Evolutionary conservation across 1,140 invertebrate genomes (phyloP).

Genomic region (Choristoneura fumiferana): DNA sequence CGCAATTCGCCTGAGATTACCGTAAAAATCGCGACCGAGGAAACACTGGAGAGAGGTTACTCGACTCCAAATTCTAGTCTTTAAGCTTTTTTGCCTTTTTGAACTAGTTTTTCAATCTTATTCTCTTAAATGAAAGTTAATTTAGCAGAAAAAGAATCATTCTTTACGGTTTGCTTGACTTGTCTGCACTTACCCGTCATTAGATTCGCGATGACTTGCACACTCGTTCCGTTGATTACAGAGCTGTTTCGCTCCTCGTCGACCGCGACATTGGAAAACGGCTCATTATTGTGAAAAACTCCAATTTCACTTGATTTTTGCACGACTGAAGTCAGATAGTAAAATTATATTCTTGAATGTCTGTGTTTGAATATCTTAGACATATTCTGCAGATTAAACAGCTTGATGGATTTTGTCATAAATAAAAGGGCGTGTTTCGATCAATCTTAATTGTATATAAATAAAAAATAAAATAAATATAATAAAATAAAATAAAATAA

Average conservation of each 20-base stretch:
- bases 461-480: too few relatives aligned
- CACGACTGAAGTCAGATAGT: too few relatives aligned
- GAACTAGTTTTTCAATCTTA: not conserved
- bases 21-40: slow-evolving; percentile 45
- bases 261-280: slow-evolving; percentile 1
- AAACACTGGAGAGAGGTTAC: slow-evolving; percentile 44
- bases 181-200: slow-evolving; percentile 2
- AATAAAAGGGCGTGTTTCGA: too few relatives aligned
- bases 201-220: slow-evolving; percentile 13
- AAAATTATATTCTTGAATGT: too few relatives aligned
- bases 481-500: too few relatives aligned
- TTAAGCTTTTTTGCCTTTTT: slow-evolving; percentile 24
- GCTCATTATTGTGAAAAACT: not conserved
- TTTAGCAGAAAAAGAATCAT: not conserved
- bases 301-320: too few relatives aligned
- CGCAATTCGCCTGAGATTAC: slow-evolving; percentile 50
- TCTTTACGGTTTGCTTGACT: slow-evolving; percentile 3
- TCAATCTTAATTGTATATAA: too few relatives aligned
- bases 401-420: too few relatives aligned
- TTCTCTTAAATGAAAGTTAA: slow-evolving; percentile 6
- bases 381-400: too few relatives aligned
- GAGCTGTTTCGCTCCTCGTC: slow-evolving; percentile 4
- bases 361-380: too few relatives aligned
- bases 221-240: slow-evolving; percentile 4
- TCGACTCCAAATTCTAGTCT: slow-evolving; percentile 16